Conservation (phyloP, 2,888 invertebrate species). For the Chaetogeoica ovagalla region DNA sequence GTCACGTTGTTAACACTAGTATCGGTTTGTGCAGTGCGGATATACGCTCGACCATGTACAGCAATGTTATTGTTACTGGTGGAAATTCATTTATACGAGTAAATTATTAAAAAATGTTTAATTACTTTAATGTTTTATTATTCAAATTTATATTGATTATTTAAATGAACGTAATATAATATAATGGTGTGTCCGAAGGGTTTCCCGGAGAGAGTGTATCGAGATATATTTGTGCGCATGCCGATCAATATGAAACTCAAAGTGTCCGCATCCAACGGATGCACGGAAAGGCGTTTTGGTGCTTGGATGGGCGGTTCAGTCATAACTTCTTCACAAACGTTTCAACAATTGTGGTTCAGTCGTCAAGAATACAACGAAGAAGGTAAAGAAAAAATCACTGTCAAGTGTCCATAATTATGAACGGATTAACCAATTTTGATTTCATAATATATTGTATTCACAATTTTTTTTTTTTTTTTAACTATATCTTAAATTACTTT, state of each 20-base stretch:
- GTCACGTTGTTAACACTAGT: constrained; percentile 81
- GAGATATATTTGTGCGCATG: constrained; percentile 81
- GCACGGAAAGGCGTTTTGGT: constrained; percentile 89
- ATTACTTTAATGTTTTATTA: no score
- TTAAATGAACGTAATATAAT: background rate
- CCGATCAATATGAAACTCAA: constrained; percentile 93
- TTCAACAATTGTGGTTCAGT: constrained; percentile 99
- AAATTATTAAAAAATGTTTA: constrained; percentile 54
- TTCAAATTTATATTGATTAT: no score
- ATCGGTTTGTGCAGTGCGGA: constrained; percentile 98
- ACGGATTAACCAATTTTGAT: no score
- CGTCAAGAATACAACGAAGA: constrained; percentile 98
- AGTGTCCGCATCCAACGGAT: constrained; percentile 87
- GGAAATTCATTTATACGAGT: constrained; percentile 87
- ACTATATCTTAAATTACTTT: no score
- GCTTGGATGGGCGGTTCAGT: constrained; percentile 99
- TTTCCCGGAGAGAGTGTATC: constrained; percentile 89
- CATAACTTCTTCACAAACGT: constrained; percentile 94
- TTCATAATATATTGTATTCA: background rate
- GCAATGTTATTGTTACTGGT: constrained; percentile 91
- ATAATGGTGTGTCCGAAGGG: constrained; percentile 65
- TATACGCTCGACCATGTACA: constrained; percentile 91
- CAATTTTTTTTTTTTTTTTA: background rate
- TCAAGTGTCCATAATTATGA: background rate
- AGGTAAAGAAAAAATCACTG: constrained; percentile 70